Percentiles rank a stretch among this genome's conserved stretches.
phyloP scores from a whole-genome alignment of 1,140 invertebrate genomes.

The Metopolophium dirhodum region DNA sequence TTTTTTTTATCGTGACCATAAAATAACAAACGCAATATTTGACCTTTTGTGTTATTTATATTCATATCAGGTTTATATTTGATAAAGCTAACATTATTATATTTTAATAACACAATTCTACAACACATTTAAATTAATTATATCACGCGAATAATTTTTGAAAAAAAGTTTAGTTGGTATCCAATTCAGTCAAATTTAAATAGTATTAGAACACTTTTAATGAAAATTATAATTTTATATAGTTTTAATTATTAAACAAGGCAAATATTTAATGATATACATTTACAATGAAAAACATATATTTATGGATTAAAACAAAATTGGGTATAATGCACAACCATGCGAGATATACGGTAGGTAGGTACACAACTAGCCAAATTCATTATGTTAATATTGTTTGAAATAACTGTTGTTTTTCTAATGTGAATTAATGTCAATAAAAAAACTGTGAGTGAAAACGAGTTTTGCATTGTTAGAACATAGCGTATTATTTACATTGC shows the following conservation, averaged over 20 bases:
- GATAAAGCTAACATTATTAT: slow-evolving; percentile 5
- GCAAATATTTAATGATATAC: slow-evolving; percentile 29
- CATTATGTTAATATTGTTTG: slow-evolving; percentile 10
- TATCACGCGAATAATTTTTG: background rate
- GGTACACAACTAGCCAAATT: background rate
- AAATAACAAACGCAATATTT: slow-evolving; percentile 49
- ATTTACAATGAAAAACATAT: background rate
- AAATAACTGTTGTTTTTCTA: slow-evolving; percentile 28
- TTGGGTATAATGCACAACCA: slow-evolving; percentile 8
- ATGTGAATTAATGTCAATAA: slow-evolving; percentile 45
- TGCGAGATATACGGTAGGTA: background rate
- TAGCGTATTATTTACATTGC: slow-evolving; percentile 36
- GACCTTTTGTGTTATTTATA: slow-evolving; percentile 48
- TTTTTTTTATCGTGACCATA: slow-evolving; percentile 36
- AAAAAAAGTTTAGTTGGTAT: background rate
- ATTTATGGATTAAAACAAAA: slow-evolving; percentile 29
- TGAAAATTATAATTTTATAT: background rate
- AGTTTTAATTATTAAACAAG: background rate
- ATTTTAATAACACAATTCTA: slow-evolving; percentile 43
- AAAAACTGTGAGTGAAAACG: slow-evolving; percentile 33
- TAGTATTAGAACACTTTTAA: slow-evolving; percentile 6
- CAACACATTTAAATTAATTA: slow-evolving; percentile 14
- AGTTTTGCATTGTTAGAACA: slow-evolving; percentile 24
- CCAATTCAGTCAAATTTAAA: background rate
- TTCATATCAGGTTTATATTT: slow-evolving; percentile 34